phyloP scores from a whole-genome alignment of 2,797 vertebrate species.

The Pangasius krempfi region DNA sequence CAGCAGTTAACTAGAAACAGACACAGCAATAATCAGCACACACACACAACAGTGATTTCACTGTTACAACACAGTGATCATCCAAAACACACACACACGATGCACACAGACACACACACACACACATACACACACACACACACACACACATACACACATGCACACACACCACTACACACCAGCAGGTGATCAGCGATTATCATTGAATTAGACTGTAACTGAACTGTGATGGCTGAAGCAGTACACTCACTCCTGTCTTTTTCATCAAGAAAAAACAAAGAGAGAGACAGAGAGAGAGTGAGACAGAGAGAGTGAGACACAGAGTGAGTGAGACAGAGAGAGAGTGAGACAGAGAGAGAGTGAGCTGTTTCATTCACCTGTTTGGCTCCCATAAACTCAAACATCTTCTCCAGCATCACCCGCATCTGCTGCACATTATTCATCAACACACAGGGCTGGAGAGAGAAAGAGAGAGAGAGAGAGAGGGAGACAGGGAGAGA shows the following conservation, averaged over 20 bases:
- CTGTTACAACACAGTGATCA: background rate
- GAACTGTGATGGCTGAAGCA: background rate
- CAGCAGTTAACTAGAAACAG: slow-evolving; percentile 70
- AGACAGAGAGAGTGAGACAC: background rate
- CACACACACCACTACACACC: background rate
- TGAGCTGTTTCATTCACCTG: slow-evolving; percentile 76
- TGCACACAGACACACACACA: slow-evolving; percentile 31
- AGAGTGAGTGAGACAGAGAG: background rate
- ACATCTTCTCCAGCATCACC: slow-evolving; percentile 97
- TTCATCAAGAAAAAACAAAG: background rate
- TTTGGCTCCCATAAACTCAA: slow-evolving; percentile 96
- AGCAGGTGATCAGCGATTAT: background rate
- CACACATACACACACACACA: slow-evolving; percentile 7
- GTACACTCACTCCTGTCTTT: background rate
- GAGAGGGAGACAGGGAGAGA: background rate
- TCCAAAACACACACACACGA: background rate
- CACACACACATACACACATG: background rate
- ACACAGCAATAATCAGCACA: background rate
- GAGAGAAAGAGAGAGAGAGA: slow-evolving; percentile 10
- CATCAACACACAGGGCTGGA: slow-evolving; percentile 94
- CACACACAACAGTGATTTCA: slow-evolving; percentile 17
- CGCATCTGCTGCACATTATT: slow-evolving; percentile 97
- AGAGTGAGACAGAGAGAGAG: background rate
- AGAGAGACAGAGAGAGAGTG: background rate
- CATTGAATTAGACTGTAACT: background rate